Evolutionary conservation across 2,113 vertebrate genomes (phyloP).

Genomic region (Mungos mungo): DNA sequence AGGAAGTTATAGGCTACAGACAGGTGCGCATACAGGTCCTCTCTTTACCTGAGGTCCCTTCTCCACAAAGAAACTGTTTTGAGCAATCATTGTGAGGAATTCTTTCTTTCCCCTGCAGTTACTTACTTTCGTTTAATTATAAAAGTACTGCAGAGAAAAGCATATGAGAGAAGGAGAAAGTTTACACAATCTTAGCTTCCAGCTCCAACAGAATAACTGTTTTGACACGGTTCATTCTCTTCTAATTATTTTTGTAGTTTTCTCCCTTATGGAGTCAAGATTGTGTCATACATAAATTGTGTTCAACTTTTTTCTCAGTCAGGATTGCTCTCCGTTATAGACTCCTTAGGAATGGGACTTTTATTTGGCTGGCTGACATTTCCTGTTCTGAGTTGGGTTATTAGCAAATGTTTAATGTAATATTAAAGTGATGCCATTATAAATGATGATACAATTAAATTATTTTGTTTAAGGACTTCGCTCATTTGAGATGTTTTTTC

Average conservation of each 20-base stretch:
- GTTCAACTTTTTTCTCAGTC: background rate
- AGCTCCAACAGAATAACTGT: background rate
- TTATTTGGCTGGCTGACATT: background rate
- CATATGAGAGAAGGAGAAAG: background rate
- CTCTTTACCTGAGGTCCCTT: background rate
- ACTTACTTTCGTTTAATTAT: background rate
- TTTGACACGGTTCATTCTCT: background rate
- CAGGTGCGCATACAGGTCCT: fast-evolving
- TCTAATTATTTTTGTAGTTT: background rate
- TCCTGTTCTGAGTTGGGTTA: background rate
- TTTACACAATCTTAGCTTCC: background rate
- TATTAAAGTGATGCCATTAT: background rate
- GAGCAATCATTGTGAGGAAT: background rate
- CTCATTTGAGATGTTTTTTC: background rate
- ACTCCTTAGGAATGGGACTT: background rate
- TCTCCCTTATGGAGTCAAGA: background rate
- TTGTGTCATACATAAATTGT: background rate
- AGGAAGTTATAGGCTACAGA: background rate
- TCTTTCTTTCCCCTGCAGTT: background rate
- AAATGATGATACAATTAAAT: background rate
- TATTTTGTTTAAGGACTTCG: background rate
- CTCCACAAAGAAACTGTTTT: background rate
- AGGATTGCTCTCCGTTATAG: background rate
- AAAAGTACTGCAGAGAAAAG: background rate
- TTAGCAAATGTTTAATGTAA: background rate